These are phyloP conservation scores for Orthonevra nobilis DNA, from an alignment of 2,888 invertebrate species.

Conservation along the genomic window DNA sequence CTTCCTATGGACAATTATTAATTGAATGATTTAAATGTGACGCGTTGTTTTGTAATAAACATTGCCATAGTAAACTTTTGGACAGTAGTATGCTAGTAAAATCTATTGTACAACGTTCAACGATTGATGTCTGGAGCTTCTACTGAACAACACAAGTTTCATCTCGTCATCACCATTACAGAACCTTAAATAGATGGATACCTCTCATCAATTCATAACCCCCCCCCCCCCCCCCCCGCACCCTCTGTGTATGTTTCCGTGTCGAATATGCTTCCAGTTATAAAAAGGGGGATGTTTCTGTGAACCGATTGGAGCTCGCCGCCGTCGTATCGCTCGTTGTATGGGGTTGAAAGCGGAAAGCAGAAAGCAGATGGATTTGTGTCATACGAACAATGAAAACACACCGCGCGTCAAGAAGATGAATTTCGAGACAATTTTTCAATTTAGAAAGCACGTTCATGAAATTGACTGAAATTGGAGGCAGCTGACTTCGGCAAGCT, in stretches of 20 bases:
- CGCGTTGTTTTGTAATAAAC: too few relatives aligned
- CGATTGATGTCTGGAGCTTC: constrained; percentile 57
- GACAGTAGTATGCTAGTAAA: constrained; percentile 4
- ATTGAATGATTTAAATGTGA: too few relatives aligned
- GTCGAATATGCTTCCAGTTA: neutral
- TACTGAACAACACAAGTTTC: constrained; percentile 48
- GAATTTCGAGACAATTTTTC: constrained; percentile 69
- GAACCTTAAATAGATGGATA: constrained; percentile 57
- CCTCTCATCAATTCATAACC: constrained; percentile 53
- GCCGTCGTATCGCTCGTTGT: neutral
- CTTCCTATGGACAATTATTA: too few relatives aligned
- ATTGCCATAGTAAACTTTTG: constrained; percentile 25
- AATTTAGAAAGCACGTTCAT: constrained; percentile 63
- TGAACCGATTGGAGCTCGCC: too few relatives aligned
- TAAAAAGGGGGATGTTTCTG: neutral
- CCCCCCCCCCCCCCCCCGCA: too few relatives aligned
- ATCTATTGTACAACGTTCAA: constrained; percentile 5
- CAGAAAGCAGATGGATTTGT: constrained; percentile 61
- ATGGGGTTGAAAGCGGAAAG: constrained; percentile 7
- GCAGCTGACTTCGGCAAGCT: constrained; percentile 52
- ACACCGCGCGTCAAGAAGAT: constrained; percentile 62
- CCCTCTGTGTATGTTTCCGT: constrained; percentile 22
- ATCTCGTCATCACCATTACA: constrained; percentile 36
- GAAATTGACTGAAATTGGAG: constrained; percentile 68
- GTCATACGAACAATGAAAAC: constrained; percentile 64